Evolutionary conservation across 1,140 invertebrate species (phyloP), one percentile per base, ranked within the genome.

Genomic region (Pseudobourletiella spinata): DNA sequence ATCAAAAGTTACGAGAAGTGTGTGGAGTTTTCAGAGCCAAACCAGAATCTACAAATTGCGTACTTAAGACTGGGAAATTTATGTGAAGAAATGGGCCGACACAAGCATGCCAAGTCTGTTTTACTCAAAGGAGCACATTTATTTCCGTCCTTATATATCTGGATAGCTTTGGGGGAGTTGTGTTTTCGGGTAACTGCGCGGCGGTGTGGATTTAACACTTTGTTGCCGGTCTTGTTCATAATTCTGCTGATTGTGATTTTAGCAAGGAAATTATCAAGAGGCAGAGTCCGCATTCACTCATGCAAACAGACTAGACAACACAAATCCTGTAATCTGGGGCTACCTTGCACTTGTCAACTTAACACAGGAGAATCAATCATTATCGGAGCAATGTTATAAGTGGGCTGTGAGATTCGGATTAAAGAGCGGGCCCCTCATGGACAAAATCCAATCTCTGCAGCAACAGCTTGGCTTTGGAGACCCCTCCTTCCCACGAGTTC

Each of bases 331-430:
- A 0, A 64, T 73, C 18, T 78, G 75, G 76, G 74, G 63, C 1
- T 73, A 76, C 51, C 62, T 78, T 3, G 72, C 75, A n/a, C 61
- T 76, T 1, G 65, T 76, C 8, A 76, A 71, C 55, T 71, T 74
- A 16, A 42, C 57, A 3, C 63, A 50, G 26, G 52, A 43, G 16
- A 57, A 63, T 51, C 11, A 42, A 43, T 20, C 32, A 2, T 43
- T 66, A 2, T 59, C 68, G 3, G 62, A 69, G 30, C 62, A 69
- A 44, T 26, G 52, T 15, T 69, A 65, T 48, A 69, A 66, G 25
- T 69, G 68, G 68, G 68, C 68, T 6, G 26, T 69, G 0, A 11
- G 64, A 35, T 68, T 65, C 61, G 67, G 67, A 20, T 32, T 68
- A 2, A 57, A 63, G 63, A n/a, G 18, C 8, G 67, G 63, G 1